These are phyloP conservation scores for Acropternis orthonyx DNA, from an alignment of 2,797 vertebrate species.

Conservation along the genomic window DNA sequence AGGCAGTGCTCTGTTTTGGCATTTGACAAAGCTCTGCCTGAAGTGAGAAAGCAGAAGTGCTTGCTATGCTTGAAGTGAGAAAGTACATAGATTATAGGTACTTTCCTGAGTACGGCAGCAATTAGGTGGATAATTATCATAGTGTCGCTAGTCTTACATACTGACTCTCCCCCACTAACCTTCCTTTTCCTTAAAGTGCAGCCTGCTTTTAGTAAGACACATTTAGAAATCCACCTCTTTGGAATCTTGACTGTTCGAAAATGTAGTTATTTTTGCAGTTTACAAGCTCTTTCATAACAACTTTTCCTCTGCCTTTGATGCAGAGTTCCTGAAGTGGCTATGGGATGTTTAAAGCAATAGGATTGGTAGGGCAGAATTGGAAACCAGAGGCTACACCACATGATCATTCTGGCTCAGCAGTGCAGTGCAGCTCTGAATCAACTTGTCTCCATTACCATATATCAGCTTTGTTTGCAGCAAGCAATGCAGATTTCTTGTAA, in stretches of 20 bases:
- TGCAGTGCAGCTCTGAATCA: not conserved
- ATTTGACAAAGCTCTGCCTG: not conserved
- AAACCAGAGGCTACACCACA: not conserved
- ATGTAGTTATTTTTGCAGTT: not conserved
- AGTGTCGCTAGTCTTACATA: not conserved
- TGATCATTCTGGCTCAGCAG: not conserved
- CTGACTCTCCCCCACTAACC: not conserved
- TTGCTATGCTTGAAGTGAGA: not conserved
- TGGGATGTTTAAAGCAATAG: not conserved
- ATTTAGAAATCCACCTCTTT: not conserved
- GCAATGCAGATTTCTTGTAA: not conserved
- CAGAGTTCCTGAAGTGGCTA: not conserved
- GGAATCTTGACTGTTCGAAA: not conserved
- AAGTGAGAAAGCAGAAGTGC: not conserved
- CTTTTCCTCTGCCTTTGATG: not conserved
- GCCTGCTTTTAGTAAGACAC: not conserved
- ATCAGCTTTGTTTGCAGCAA: not conserved
- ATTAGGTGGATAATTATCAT: constrained; percentile 3
- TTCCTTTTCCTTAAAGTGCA: not conserved
- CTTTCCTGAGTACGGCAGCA: not conserved
- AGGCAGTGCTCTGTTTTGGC: not conserved
- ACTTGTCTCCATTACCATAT: not conserved
- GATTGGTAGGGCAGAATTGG: not conserved
- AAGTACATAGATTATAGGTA: not conserved
- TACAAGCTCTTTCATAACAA: not conserved